Evolutionary conservation across 2,888 invertebrate genomes (phyloP).

Genomic region (Drosophila multiciliata): DNA sequence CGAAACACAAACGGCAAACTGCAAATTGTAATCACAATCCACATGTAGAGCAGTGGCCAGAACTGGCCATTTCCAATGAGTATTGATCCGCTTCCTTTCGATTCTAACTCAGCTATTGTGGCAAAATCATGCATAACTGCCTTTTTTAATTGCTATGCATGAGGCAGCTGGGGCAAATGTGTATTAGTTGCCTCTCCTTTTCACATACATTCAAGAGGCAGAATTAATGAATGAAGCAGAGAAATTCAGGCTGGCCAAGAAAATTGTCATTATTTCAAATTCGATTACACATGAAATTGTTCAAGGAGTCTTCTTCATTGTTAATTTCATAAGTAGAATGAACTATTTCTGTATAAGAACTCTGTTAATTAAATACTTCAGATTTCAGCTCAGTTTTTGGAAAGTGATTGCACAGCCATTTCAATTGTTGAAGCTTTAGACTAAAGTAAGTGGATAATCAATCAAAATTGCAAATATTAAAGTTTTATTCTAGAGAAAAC

Average conservation of each 20-base stretch:
- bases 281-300: slow-evolving; percentile 8
- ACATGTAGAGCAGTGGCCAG: not conserved
- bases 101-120: slow-evolving; percentile 18
- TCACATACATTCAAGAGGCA: not conserved
- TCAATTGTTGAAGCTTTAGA: not conserved
- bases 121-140: slow-evolving; percentile 53
- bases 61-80: slow-evolving; percentile 15
- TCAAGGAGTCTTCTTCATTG: not conserved
- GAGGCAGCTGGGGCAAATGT: slow-evolving; percentile 16
- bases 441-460: not conserved
- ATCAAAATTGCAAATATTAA: too few relatives aligned
- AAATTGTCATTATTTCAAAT: slow-evolving; percentile 8
- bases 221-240: slow-evolving; percentile 18
- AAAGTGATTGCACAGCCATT: not conserved
- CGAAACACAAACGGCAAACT: not conserved
- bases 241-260: slow-evolving; percentile 4
- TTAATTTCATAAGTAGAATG: not conserved
- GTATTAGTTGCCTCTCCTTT: slow-evolving; percentile 8
- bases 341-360: not conserved
- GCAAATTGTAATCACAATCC: slow-evolving; percentile 8
- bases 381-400: not conserved
- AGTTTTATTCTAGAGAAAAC: not conserved
- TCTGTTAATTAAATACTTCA: not conserved
- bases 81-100: slow-evolving; percentile 23
- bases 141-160: slow-evolving; percentile 59